Evolutionary conservation across 2,113 vertebrate genomes (phyloP), one percentile per base, ranked within the genome.

Genomic region (Rissa tridactyla): DNA sequence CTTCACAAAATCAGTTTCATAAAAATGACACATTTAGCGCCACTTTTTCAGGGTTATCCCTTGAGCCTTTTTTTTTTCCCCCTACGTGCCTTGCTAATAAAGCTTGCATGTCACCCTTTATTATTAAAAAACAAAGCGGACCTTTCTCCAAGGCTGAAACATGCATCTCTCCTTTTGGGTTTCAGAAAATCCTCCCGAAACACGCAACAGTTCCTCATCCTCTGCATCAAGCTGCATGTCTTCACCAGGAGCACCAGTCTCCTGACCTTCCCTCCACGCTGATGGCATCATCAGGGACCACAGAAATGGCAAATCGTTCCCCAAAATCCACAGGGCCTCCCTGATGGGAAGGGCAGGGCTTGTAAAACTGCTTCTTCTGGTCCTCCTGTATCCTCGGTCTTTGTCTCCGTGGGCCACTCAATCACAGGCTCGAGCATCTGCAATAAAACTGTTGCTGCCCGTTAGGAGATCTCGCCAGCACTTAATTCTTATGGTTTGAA

Each of bases 1-100:
- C 89, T 96, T 97, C 97, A 97, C n/a, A 82, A 91, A 93, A 93
- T 46, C 92, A 82, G 91, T 91, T 93, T 93, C 96, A 94, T 82
- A 94, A 96, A 97, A 97, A 96, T 96, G 73, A 97, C 94, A 96
- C 86, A 81, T 94, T 96, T 96, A 95, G 73, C 88, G 1, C 88
- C 93, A 94, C 94, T 94, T 95, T 97, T 96, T 87, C 94, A 95
- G 95, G 93, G 89, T 95, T 96, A 92, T 55, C 90, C 91, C 95
- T 88, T 96, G 72, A 94, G 95, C 96, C 84, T 88, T 94, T 96
- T 92, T 73, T 70, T 70, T 38, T 27, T 29, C 8, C 42, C 62
- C 58, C 58, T 87, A 47, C 3, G 5, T 79, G 92, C 66, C 81
- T 94, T 65, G 94, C 60, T 95, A 97, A 94, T 95, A 90, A 92